phyloP scores from a whole-genome alignment of 2,797 vertebrate species.

The Gouania willdenowi region DNA sequence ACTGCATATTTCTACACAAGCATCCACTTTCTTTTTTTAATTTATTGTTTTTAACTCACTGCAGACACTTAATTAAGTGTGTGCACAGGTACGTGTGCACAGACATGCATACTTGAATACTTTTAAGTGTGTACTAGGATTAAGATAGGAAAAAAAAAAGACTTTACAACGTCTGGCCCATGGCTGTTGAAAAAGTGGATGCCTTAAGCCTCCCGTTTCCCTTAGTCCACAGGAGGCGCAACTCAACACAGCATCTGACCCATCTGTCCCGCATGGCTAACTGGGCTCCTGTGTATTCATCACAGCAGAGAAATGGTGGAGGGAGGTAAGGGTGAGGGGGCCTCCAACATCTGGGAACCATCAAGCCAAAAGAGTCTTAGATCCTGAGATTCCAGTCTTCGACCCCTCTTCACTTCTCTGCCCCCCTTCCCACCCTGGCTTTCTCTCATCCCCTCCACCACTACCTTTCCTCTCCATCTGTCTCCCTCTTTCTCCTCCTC shows the following conservation, averaged over 20 bases:
- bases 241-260: conserved; percentile 61
- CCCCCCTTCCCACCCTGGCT: conserved; percentile 32
- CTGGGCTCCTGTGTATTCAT: conserved; percentile 70
- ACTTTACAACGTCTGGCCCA: conserved; percentile 38
- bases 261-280: conserved; percentile 68
- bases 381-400: conserved; percentile 67
- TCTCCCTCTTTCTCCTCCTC: conserved; percentile 41
- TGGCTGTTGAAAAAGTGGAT: conserved; percentile 50
- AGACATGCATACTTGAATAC: neutral
- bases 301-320: conserved; percentile 49
- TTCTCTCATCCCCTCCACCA: conserved; percentile 51
- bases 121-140: conserved; percentile 8
- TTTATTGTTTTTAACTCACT: neutral
- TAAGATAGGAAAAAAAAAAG: conserved; percentile 38
- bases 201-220: conserved; percentile 64
- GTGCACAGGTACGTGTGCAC: neutral
- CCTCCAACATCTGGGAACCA: conserved; percentile 79
- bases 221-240: conserved; percentile 63
- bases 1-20: neutral
- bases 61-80: neutral
- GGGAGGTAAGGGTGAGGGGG: conserved; percentile 43
- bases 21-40: neutral
- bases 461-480: conserved; percentile 67
- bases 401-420: conserved; percentile 55
- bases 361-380: conserved; percentile 69